Conservation (phyloP, 1,140 invertebrate species). For the Medauroidea extradentata region DNA sequence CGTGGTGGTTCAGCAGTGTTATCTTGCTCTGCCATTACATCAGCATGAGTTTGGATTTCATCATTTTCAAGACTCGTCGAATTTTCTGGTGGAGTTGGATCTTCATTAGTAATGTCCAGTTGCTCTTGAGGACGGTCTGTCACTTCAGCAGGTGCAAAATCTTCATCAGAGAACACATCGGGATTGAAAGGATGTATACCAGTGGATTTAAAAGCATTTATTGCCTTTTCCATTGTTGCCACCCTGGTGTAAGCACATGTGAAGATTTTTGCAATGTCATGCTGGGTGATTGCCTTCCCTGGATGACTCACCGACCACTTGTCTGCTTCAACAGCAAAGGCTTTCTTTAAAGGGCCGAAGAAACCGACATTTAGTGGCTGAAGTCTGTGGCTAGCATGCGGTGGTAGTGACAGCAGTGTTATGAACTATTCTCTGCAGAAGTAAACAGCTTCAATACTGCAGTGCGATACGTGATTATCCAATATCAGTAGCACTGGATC, state of each 20-base stretch:
- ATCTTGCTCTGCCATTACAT: no score
- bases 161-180: slow-evolving; percentile 34
- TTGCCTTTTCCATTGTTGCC: slow-evolving; percentile 35
- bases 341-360: not conserved
- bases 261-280: slow-evolving; percentile 28
- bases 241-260: slow-evolving; percentile 34
- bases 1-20: no score
- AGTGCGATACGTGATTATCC: slow-evolving; percentile 20
- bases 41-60: no score
- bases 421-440: slow-evolving; percentile 10
- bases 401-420: not conserved
- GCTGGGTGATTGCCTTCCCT: slow-evolving; percentile 22
- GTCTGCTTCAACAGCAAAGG: slow-evolving; percentile 25
- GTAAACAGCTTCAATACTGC: slow-evolving; percentile 12
- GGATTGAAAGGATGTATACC: slow-evolving; percentile 39
- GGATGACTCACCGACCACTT: slow-evolving; percentile 23
- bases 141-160: slow-evolving; percentile 10
- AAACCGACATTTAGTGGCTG: not conserved
- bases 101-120: no score
- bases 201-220: slow-evolving; percentile 37
- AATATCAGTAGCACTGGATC: slow-evolving; percentile 26
- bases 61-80: no score
- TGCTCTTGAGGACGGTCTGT: no score
- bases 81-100: no score
- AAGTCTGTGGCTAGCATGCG: not conserved